Conservation (phyloP, 2,797 vertebrate species). For the Trichosurus vulpecula region DNA sequence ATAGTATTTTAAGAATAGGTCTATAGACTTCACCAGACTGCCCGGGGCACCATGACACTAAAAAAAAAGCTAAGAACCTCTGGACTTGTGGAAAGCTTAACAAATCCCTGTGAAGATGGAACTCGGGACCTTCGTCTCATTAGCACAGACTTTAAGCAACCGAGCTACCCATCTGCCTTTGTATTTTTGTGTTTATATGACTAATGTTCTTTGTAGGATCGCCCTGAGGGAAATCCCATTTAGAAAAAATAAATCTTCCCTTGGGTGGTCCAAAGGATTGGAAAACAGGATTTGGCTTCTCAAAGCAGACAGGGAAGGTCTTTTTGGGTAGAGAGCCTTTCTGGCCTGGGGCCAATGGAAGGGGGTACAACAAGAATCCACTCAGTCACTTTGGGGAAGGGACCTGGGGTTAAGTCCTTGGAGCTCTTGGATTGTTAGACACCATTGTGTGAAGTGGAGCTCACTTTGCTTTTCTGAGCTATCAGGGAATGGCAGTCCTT, state of each 20-base stretch:
- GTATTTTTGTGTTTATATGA: constrained; percentile 1
- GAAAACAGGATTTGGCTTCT: neutral
- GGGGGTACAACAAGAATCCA: neutral
- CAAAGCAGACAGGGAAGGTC: neutral
- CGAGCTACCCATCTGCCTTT: neutral
- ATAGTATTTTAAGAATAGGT: neutral
- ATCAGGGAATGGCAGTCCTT: neutral
- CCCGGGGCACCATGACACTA: neutral
- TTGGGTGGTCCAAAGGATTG: neutral
- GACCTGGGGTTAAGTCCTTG: neutral
- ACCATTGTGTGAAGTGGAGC: neutral
- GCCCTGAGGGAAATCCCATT: neutral
- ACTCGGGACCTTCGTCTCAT: neutral
- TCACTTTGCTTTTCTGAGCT: neutral
- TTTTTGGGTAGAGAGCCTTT: neutral
- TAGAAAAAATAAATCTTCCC: constrained; percentile 3
- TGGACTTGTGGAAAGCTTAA: neutral
- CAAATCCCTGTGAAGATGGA: neutral
- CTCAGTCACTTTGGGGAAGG: neutral
- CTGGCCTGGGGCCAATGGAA: neutral
- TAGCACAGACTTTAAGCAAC: neutral
- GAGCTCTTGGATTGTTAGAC: neutral
- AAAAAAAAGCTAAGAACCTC: neutral
- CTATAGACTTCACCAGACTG: neutral
- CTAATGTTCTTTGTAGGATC: neutral